Evolutionary conservation across 1,140 invertebrate genomes (phyloP), one percentile per base, ranked within the genome.

Genomic region (Cataglyphis hispanica): DNA sequence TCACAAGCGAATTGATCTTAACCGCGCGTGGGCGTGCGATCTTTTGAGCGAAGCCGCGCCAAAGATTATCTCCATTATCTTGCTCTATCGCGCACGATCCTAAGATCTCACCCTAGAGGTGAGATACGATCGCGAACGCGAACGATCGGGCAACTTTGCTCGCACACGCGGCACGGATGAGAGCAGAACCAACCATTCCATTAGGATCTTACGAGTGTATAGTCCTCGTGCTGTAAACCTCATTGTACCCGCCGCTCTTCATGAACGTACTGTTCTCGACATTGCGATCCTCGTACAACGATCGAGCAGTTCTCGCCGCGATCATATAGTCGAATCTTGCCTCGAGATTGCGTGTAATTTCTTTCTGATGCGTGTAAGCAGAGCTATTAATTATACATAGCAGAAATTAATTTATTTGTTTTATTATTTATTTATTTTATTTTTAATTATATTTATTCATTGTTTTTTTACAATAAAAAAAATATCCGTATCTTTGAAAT

Each of bases 11-110:
- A 80, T 37, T 53, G 70, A 87, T 87, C 80, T 74, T 34, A 37
- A 34, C 67, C 46, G 64, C 70, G 89, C 90, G 91, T 91, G 89
- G 91, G 90, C 87, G 91, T 90, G 84, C 69, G 86, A 91, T 92
- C 88, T 91, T 92, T 92, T 89, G 91, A 92, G 78, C 74, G 2
- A 69, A 83, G 87, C 91, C 91, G 91, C 89, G 67, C 50, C 72
- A 80, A 66, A 91, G 91, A 92, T 92, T 89, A 92, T 92, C 90
- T 87, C 86, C 86, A 91, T 92, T 92, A 92, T 92, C 90, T 91
- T 86, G 89, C 76, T 84, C 87, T 92, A 92, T 92, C 91, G 90
- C 76, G 91, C 90, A 92, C 87, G 91, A 92, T 92, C 91, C 91
- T 88, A 80, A 89, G 91, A 92, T 92, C 86, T 91, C 86, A 90